Evolutionary conservation across 2,797 vertebrate species (phyloP), one percentile per base, ranked within the genome.

Genomic region (Agapornis canus): DNA sequence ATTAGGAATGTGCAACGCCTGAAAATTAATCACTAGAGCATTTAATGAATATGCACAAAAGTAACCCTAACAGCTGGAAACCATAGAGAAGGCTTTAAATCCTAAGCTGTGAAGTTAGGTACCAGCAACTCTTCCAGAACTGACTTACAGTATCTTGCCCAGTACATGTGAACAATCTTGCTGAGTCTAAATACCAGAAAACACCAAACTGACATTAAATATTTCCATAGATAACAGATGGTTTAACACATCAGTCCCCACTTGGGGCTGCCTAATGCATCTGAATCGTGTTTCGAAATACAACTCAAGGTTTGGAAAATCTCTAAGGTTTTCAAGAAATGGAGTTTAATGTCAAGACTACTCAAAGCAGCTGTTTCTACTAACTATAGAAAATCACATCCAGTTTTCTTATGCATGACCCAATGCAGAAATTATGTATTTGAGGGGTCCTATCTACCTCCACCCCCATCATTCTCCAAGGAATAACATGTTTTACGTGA

Each of bases 361-460:
- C 87, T 96, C 85, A 9, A 92, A 95, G 68, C 96, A 97, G 89
- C 95, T 97, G 92, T 95, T 97, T 92, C 91, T 84, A 56, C 81
- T 89, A 94, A 94, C 48, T 68, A 73, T 60, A 51, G 42, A 93
- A 94, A 95, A 94, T 82, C 79, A 59, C 43, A 91, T 89, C 78
- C 90, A 85, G 68, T 47, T 56, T 45, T 73, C 73, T 90, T 76
- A 79, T 78, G 49, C 75, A 92, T 94, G 92, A 96, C 39, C 93
- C 78, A 94, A 82, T 82, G 90, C 64, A 96, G 61, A 92, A 97
- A 95, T 94, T 78, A 93, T 87, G 90, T 72, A 63, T 89, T 92
- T 89, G 51, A 61, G 66, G 73, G 66, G 79, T 93, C 35, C 17
- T 32, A 43, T 63, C 42, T 60, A 94, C 69, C 72, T 83, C 94